Base-by-base conservation (phyloP, 2,797 vertebrate genomes). In the Lagothrix lagotricha region DNA sequence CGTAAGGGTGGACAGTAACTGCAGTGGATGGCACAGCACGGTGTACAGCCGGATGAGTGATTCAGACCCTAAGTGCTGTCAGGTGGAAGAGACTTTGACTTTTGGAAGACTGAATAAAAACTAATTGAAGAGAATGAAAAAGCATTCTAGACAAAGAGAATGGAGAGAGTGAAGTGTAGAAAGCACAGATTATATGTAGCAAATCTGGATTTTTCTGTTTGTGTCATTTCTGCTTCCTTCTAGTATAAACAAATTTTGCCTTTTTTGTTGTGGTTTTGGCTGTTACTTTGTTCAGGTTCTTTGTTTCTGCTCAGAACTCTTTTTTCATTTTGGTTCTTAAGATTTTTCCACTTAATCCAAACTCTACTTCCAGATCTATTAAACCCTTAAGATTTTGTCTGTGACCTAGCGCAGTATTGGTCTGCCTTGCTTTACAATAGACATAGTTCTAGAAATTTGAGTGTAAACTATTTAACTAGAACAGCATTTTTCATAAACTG, bases 371-470 rank as follows among this genome's bases (percentile, higher is more conserved):
- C 58, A 88, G 12, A 46, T 77, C 64, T 96, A 3, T 82, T 73
- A 61, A 94, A 64, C 24, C 17, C 8, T 73, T 76, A 67, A 92
- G 75, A 77, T 85, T 64, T 64, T 75, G 39, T 90, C 64, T 82
- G 26, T 90, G 46, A 33, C 33, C 28, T 39, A 54, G 61, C 76
- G 75, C 22, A 50, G 44, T 83, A 67, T 28, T 50, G 20, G 19
- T 90, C 61, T 84, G 0, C 88, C 72, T 90, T 96, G 52, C 44
- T 90, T 92, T 70, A 61, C 52, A 72, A 57, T 54, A 64, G 92
- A 26, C n/a, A 46, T 39, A 88, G 83, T 57, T 30, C 30, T 95
- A 93, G 87, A 95, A 93, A 97, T 86, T 33, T 79, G 44, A 75
- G 54, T 33, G 17, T 85, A 26, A 80, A 39, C 61, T 76, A 13